phyloP scores from a whole-genome alignment of 1,140 invertebrate genomes.

The Heliconius nattereri region DNA sequence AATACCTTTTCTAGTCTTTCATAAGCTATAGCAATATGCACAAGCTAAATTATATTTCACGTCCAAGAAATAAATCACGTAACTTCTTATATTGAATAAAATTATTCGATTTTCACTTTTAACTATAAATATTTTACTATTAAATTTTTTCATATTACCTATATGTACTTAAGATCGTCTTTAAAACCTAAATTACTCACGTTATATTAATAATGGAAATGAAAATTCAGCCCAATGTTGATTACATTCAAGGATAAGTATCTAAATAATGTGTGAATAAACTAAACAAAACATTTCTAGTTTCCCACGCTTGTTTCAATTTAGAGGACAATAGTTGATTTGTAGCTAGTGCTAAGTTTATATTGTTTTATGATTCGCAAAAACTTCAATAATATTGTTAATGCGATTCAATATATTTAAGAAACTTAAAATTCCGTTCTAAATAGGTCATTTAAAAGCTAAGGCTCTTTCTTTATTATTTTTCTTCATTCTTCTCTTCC shows the following conservation, averaged over 20 bases:
- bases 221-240: neutral
- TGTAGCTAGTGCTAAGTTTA: neutral
- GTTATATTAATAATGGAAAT: neutral
- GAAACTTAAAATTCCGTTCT: neutral
- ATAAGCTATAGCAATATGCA: no score
- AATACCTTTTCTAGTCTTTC: no score
- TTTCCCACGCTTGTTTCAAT: neutral
- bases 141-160: no score
- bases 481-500: neutral
- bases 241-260: neutral
- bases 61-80: no score
- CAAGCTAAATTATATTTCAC: no score
- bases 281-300: conserved; percentile 5
- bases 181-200: neutral
- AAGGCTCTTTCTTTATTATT: no score
- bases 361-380: neutral
- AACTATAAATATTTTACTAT: no score
- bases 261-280: conserved; percentile 4
- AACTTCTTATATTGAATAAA: no score
- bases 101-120: no score
- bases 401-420: neutral
- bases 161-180: neutral
- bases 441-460: no score
- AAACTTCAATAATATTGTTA: neutral
- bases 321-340: conserved; percentile 10